Conservation (phyloP, 2,797 vertebrate species). For the Mus caroli region DNA sequence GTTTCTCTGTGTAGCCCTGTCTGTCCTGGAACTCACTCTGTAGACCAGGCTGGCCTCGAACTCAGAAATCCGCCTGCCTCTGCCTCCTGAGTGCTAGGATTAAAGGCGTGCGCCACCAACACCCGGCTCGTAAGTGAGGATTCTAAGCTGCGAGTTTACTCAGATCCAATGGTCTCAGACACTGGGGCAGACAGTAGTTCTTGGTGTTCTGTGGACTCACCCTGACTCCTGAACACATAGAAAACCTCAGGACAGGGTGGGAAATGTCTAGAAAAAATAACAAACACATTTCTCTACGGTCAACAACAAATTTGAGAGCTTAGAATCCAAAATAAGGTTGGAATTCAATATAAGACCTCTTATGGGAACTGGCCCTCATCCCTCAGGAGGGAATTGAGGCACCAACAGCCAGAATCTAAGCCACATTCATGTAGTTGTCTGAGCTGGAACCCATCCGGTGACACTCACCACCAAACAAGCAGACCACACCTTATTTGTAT, state of each 20-base stretch:
- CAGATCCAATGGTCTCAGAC: background rate
- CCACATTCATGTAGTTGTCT: rapidly evolving
- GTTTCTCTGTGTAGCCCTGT: no score
- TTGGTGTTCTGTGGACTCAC: rapidly evolving
- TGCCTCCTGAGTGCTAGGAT: no score
- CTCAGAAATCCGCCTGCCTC: no score
- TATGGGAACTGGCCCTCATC: background rate
- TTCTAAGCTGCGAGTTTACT: background rate
- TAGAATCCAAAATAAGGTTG: background rate
- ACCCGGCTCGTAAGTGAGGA: background rate
- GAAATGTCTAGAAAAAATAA: background rate
- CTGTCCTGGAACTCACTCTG: no score
- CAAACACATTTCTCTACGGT: background rate
- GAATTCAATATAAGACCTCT: rapidly evolving
- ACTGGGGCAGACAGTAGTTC: rapidly evolving
- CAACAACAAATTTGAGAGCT: background rate
- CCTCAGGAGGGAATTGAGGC: background rate
- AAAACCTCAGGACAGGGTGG: background rate
- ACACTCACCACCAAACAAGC: background rate
- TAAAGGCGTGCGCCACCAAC: no score
- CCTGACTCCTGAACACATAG: background rate
- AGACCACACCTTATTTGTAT: constrained; percentile 77
- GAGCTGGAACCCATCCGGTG: rapidly evolving
- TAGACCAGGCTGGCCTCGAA: no score
- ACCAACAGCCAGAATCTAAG: rapidly evolving